phyloP scores from a whole-genome alignment of 37 sponge, comb jelly and placozoan genomes.

The Bolinopsis microptera region DNA sequence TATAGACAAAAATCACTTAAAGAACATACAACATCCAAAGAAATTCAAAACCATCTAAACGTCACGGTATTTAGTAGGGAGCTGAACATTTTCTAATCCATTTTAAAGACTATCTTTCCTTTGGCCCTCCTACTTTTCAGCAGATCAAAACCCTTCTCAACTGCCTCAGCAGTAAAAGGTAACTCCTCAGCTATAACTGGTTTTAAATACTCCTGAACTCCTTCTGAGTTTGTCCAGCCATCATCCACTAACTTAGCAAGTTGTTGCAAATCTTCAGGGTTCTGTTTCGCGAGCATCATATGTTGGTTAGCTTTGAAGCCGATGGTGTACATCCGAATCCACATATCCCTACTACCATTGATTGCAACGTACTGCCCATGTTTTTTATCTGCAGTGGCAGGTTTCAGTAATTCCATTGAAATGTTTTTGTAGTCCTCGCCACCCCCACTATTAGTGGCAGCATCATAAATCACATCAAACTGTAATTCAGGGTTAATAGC shows the following conservation, averaged over 20 bases:
- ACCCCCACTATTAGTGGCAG: slow-evolving; percentile 35
- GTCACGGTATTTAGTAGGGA: too few relatives aligned
- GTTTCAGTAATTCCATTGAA: not conserved
- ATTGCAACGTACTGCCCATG: slow-evolving; percentile 54
- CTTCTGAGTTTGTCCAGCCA: not conserved
- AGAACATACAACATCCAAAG: too few relatives aligned
- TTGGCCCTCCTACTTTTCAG: slow-evolving; percentile 20
- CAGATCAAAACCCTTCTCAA: slow-evolving; percentile 8
- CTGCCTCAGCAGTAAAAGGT: not conserved
- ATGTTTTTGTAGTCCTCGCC: slow-evolving; percentile 34
- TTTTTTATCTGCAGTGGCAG: not conserved
- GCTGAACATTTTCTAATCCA: not conserved
- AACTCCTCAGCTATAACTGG: slow-evolving; percentile 11
- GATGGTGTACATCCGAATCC: slow-evolving; percentile 13
- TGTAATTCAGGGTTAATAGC: not conserved
- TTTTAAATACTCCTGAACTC: not conserved
- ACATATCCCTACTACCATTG: not conserved
- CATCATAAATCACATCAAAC: slow-evolving; percentile 64
- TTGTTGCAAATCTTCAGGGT: not conserved
- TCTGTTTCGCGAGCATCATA: not conserved
- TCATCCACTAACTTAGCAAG: slow-evolving; percentile 14
- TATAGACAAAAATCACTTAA: too few relatives aligned
- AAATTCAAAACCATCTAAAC: too few relatives aligned
- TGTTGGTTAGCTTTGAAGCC: slow-evolving; percentile 5
- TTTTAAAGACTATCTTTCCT: slow-evolving; percentile 37